Evolutionary conservation across 2,797 vertebrate species (phyloP), one percentile per base, ranked within the genome.

Genomic region (Taeniopygia guttata): DNA sequence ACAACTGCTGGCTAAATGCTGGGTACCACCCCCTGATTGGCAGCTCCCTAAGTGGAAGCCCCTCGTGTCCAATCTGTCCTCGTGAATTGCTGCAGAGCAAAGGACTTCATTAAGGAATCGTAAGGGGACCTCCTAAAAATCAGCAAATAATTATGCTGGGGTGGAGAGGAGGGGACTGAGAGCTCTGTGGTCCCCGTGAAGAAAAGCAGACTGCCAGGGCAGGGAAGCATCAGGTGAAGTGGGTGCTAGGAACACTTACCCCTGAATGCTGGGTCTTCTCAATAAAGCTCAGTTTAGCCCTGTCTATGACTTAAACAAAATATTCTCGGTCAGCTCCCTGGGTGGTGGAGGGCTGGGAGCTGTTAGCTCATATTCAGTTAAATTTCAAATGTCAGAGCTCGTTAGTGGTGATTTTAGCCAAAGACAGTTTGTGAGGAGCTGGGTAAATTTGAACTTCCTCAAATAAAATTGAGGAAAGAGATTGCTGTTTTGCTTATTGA

Each of bases 401-500:
- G 27, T 98, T 98, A 98, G 95, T 3, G 14, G 89, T 98, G 98
- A 98, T 94, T 97, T 96, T 97, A 97, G 96, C 97, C 97, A 98
- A 96, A 97, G 97, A 96, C 96, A 68, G 89, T 77, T 96, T 94
- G 94, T 56, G 90, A 97, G 96, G 86, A 94, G 92, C 97, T 96
- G 22, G 10, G 95, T 94, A 95, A 96, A 97, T 95, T 89, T 89
- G 68, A 67, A 96, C 97, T 97, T 97, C 97, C 96, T 97, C 97
- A 90, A 95, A 97, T 95, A 97, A 97, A 97, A 97, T 7, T 93
- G 96, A 97, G 95, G 77, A 95, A 96, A 96, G 94, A 96, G 91
- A 91, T 96, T 92, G 88, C 94, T 29, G 73, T 69, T 96, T 97
- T 95, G 86, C 55, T 88, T 94, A 62, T 85, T 93, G 83, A 85